Evolutionary conservation across 1,140 invertebrate species (phyloP).

Genomic region (Phymorhynchus buccinoides): DNA sequence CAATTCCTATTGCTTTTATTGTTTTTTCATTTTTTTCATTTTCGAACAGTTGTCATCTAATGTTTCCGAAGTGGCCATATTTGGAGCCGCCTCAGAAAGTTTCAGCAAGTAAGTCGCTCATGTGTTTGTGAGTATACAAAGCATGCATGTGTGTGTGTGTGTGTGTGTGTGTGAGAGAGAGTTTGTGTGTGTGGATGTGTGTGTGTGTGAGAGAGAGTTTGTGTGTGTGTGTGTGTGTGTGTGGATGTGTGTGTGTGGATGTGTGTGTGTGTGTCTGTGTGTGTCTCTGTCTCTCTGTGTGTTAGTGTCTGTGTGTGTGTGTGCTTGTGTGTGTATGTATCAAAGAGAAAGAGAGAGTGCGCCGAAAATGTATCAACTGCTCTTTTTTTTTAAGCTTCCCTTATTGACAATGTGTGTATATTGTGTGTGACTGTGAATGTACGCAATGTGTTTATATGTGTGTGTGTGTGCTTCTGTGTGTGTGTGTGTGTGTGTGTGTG

Average conservation of each 20-base stretch:
- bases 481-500: slow-evolving; percentile 3
- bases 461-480: not conserved
- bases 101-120: slow-evolving; percentile 87
- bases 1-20: too few relatives aligned
- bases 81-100: slow-evolving; percentile 93
- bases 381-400: too few relatives aligned
- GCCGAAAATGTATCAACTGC: too few relatives aligned
- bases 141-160: slow-evolving; percentile 3
- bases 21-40: not conserved
- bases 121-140: slow-evolving; percentile 89
- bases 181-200: too few relatives aligned
- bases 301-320: not conserved
- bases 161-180: not conserved
- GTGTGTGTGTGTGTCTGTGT: slow-evolving; percentile 2
- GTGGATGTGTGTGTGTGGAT: too few relatives aligned
- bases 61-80: slow-evolving; percentile 93
- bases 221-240: too few relatives aligned
- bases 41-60: slow-evolving; percentile 79
- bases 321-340: not conserved
- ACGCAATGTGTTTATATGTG: too few relatives aligned
- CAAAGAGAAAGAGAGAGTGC: not conserved
- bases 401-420: too few relatives aligned
- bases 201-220: too few relatives aligned
- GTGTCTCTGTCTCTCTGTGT: slow-evolving; percentile 2
- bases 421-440: too few relatives aligned